A percentile compares a stretch with the other conserved stretches of the same genome.
These are phyloP conservation scores for Caenorhabditis briggsae DNA, from an alignment of 1,140 invertebrate genomes.

Conservation along the genomic window DNA sequence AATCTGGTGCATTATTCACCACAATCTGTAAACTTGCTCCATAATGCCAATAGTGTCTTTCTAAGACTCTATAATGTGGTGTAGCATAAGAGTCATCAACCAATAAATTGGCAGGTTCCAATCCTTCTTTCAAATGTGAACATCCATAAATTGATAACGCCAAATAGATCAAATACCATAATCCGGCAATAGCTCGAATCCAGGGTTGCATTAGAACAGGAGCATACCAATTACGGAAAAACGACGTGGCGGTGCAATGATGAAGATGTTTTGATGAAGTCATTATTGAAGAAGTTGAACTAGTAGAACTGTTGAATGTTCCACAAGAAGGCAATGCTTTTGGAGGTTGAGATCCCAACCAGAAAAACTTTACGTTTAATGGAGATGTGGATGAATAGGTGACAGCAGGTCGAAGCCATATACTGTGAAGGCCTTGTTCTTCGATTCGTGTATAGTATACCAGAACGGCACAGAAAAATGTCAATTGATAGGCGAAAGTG, in stretches of 20 bases:
- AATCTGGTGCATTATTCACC: constrained; percentile 87
- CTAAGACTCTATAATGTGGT: constrained; percentile 75
- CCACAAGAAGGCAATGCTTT: constrained; percentile 4
- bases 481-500: constrained; percentile 90
- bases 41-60: constrained; percentile 78
- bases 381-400: constrained; percentile 57
- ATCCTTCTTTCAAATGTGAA: constrained; percentile 73
- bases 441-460: constrained; percentile 72
- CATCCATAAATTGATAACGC: constrained; percentile 75
- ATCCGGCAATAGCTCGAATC: constrained; percentile 67
- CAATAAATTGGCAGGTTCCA: constrained; percentile 77
- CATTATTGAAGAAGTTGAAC: constrained; percentile 9
- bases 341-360: constrained; percentile 29
- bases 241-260: constrained; percentile 69
- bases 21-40: constrained; percentile 83
- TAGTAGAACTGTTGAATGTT: not conserved
- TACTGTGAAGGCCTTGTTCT: constrained; percentile 71
- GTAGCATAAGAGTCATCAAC: constrained; percentile 77
- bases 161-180: constrained; percentile 76
- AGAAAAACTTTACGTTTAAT: constrained; percentile 46
- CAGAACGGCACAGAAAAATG: constrained; percentile 74
- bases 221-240: constrained; percentile 75
- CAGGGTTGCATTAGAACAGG: constrained; percentile 76
- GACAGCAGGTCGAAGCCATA: constrained; percentile 65
- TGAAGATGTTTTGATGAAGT: constrained; percentile 65